A percentile compares a stretch with the other conserved stretches of the same genome.
Evolutionary conservation across 1,140 invertebrate genomes (phyloP).

Genomic region (Chironomus tepperi): DNA sequence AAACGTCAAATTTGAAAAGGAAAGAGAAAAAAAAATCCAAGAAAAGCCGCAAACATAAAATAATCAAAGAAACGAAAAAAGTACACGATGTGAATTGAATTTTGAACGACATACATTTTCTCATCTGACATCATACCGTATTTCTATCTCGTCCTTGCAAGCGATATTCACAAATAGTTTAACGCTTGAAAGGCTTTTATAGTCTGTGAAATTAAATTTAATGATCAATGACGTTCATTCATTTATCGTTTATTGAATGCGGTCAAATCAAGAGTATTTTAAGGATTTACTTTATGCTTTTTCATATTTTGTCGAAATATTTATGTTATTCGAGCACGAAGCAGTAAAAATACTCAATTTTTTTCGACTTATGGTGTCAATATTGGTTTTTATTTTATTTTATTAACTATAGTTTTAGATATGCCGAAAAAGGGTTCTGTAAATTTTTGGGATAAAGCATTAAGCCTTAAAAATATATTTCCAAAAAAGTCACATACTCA

Average conservation of each 20-base stretch:
- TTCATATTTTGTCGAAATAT: neutral
- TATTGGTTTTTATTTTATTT: no score
- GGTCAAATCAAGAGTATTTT: neutral
- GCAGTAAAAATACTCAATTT: no score
- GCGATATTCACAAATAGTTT: neutral
- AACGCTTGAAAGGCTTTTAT: conserved; percentile 18
- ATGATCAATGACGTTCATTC: conserved; percentile 19
- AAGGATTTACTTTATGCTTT: no score
- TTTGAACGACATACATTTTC: neutral
- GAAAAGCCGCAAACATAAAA: neutral
- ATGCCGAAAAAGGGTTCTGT: no score
- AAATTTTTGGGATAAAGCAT: no score
- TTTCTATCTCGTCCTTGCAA: neutral
- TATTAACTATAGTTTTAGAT: no score
- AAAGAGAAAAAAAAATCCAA: neutral
- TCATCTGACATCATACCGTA: neutral
- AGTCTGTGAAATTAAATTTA: conserved; percentile 22
- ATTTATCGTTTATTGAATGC: conserved; percentile 14
- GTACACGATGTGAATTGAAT: no score
- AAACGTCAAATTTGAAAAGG: no score
- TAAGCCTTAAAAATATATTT: no score
- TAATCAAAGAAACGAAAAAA: neutral
- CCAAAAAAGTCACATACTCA: neutral
- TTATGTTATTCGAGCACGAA: neutral
- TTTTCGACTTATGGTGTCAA: no score